These are phyloP conservation scores for Toxotes chatareus DNA, from an alignment of 2,113 vertebrate genomes.

Conservation along the genomic window DNA sequence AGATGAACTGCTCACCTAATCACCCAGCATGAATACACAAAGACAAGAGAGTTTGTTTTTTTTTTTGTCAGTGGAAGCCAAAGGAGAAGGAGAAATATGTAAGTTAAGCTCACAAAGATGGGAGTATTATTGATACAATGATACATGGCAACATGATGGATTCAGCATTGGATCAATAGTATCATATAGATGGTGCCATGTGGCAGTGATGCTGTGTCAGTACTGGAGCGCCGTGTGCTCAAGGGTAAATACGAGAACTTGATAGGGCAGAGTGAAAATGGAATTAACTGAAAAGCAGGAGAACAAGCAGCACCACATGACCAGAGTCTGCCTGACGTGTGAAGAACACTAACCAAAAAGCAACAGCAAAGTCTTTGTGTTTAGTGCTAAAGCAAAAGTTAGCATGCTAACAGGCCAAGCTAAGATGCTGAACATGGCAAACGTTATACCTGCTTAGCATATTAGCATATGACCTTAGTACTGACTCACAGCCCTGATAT, in stretches of 20 bases:
- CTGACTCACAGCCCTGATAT: background rate
- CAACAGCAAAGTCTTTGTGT: background rate
- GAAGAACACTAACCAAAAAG: background rate
- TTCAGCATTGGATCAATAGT: background rate
- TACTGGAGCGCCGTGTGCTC: background rate
- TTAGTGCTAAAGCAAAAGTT: too few species aligned
- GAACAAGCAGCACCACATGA: background rate
- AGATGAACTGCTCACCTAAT: conserved; percentile 9
- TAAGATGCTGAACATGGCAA: background rate
- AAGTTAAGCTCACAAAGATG: background rate
- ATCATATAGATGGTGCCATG: background rate
- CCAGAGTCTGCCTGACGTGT: background rate
- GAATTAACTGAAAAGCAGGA: conserved; percentile 10
- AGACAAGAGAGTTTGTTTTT: background rate
- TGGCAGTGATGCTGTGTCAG: background rate
- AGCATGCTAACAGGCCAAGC: background rate
- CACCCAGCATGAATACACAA: background rate
- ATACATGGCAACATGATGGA: conserved; percentile 22
- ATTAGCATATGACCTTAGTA: background rate
- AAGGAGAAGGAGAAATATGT: background rate
- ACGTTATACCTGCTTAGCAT: background rate
- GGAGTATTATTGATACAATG: conserved; percentile 9
- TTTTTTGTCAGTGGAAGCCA: background rate
- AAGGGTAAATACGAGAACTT: conserved; percentile 9
- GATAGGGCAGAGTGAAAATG: background rate